Evolutionary conservation across 2,888 invertebrate genomes (phyloP).

Genomic region (Apotomis betuletana): DNA sequence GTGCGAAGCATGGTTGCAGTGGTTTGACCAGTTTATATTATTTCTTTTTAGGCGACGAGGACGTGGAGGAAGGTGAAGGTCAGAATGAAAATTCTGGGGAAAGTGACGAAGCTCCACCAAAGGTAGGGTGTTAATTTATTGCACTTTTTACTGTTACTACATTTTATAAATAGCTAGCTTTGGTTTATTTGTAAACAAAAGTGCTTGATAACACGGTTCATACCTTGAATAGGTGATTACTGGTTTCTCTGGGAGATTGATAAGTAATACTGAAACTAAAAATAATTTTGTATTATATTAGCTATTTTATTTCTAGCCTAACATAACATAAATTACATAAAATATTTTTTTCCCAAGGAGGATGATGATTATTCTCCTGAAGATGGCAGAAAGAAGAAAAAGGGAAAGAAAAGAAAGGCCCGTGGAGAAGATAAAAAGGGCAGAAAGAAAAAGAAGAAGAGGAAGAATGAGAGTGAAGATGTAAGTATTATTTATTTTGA

Average conservation of each 20-base stretch:
- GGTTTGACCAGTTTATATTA: conserved; percentile 75
- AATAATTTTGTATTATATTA: background rate
- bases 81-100: conserved; percentile 89
- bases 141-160: conserved; percentile 35
- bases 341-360: conserved; percentile 77
- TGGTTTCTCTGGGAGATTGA: conserved; percentile 14
- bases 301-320: background rate
- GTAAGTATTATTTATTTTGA: conserved; percentile 54
- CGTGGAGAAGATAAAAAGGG: conserved; percentile 95
- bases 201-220: conserved; percentile 26
- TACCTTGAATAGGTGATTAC: background rate
- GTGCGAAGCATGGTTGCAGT: conserved; percentile 60
- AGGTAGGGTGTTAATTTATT: conserved; percentile 65
- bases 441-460: conserved; percentile 97
- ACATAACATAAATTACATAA: background rate
- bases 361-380: conserved; percentile 95
- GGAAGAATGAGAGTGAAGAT: conserved; percentile 96
- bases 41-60: conserved; percentile 85
- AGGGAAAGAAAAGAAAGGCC: conserved; percentile 96
- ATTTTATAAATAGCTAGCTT: conserved; percentile 1
- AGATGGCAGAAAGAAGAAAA: conserved; percentile 93
- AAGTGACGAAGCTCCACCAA: conserved; percentile 87
- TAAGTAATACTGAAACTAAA: conserved; percentile 14
- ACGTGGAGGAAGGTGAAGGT: conserved; percentile 87
- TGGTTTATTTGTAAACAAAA: conserved; percentile 40